Percentiles rank a stretch among this genome's conserved stretches.
Evolutionary conservation across 2,113 vertebrate genomes (phyloP).

Genomic region (Galbula dea): DNA sequence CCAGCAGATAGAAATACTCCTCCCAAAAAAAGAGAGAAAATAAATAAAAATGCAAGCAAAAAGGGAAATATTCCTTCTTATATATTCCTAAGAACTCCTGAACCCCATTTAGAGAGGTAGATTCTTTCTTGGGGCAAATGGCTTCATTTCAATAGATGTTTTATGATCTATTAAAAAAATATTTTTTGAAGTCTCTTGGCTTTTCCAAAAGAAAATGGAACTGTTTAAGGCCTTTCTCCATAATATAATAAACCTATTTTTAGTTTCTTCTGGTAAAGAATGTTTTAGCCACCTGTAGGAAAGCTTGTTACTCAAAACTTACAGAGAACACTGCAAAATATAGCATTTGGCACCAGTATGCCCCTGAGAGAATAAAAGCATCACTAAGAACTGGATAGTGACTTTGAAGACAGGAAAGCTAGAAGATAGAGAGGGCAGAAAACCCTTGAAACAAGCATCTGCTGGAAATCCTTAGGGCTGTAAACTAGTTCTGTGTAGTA

Average conservation of each 20-base stretch:
- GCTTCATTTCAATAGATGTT: slow-evolving; percentile 36
- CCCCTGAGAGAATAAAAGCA: neutral
- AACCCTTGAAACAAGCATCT: neutral
- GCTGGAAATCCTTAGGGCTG: neutral
- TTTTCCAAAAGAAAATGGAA: neutral
- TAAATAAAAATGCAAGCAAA: neutral
- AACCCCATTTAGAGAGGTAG: neutral
- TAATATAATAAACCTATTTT: neutral
- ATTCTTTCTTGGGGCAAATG: neutral
- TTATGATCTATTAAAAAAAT: slow-evolving; percentile 37
- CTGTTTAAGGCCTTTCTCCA: neutral
- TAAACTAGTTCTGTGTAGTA: neutral
- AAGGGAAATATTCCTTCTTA: neutral
- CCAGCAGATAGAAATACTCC: neutral
- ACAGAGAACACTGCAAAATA: neutral
- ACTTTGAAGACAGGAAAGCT: neutral
- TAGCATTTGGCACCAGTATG: neutral
- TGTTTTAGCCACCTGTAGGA: neutral
- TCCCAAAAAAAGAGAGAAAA: neutral
- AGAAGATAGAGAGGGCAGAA: neutral
- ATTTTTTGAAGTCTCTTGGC: slow-evolving; percentile 1
- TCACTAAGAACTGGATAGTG: neutral
- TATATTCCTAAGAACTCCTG: neutral
- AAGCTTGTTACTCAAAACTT: neutral
- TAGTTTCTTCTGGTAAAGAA: neutral